Conservation (phyloP, 2,888 invertebrate genomes). For the Agonopterix alstromeriana region DNA sequence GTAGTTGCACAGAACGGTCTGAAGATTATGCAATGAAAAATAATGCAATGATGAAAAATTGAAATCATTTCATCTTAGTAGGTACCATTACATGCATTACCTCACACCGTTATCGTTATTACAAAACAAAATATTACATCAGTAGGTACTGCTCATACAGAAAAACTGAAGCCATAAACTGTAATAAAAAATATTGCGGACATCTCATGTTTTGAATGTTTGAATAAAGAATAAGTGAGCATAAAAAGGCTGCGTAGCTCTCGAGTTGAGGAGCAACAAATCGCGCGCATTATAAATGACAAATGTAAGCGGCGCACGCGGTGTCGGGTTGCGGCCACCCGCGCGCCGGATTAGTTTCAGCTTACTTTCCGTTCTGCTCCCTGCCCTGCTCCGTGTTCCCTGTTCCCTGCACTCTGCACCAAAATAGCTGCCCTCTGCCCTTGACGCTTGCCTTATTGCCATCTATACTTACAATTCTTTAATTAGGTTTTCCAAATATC, state of each 20-base stretch:
- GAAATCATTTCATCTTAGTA: too few species aligned
- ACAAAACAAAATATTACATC: not conserved
- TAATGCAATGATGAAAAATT: too few species aligned
- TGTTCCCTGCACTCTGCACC: conserved; percentile 56
- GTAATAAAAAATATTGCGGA: conserved; percentile 58
- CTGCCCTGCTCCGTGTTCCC: conserved; percentile 34
- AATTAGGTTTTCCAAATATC: not conserved
- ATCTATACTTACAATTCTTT: not conserved
- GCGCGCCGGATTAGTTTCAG: conserved; percentile 68
- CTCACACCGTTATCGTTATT: too few species aligned
- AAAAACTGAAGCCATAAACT: conserved; percentile 51
- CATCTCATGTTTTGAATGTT: conserved; percentile 53
- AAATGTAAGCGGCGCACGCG: conserved; percentile 69
- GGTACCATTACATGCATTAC: too few species aligned
- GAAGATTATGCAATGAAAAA: too few species aligned
- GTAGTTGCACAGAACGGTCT: too few species aligned
- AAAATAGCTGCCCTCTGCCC: conserved; percentile 46
- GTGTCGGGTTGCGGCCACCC: conserved; percentile 64
- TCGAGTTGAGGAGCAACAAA: conserved; percentile 68
- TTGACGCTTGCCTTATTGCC: conserved; percentile 34
- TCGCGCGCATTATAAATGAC: conserved; percentile 76
- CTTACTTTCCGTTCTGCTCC: conserved; percentile 62
- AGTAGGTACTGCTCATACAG: not conserved
- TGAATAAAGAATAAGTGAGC: conserved; percentile 65
- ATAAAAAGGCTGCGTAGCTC: conserved; percentile 55